phyloP scores from a whole-genome alignment of 2,888 invertebrate genomes.

The Linnaemya vulpina region DNA sequence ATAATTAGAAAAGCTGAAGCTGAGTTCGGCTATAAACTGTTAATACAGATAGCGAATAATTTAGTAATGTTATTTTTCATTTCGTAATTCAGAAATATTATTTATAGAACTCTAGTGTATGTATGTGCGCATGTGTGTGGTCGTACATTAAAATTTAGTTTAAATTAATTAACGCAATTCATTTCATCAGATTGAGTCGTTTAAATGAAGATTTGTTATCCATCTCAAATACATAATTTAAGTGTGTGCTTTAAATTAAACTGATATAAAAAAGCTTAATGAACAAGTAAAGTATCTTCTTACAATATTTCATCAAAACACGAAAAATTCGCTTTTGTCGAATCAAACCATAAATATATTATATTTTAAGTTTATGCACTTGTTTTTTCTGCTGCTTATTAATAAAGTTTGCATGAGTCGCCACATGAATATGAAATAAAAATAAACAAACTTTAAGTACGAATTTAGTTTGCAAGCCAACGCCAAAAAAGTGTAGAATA shows the following conservation, averaged over 20 bases:
- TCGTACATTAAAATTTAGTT: no score
- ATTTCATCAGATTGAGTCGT: not conserved
- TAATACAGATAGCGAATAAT: no score
- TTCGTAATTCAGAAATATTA: no score
- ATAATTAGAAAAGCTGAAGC: no score
- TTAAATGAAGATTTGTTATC: not conserved
- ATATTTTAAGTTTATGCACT: slow-evolving; percentile 26
- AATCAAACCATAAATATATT: not conserved
- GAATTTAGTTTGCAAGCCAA: not conserved
- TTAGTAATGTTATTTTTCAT: no score
- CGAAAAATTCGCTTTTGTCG: not conserved
- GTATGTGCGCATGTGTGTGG: no score
- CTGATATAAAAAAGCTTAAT: not conserved
- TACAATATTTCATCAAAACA: not conserved
- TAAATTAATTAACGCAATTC: no score
- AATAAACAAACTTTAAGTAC: slow-evolving; percentile 38
- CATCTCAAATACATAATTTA: not conserved
- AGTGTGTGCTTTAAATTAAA: not conserved
- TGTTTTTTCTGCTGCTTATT: slow-evolving; percentile 5
- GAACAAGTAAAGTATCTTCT: not conserved
- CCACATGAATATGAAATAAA: slow-evolving; percentile 48
- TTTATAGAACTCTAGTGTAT: no score
- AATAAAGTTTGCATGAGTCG: slow-evolving; percentile 49
- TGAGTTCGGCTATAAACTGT: no score
- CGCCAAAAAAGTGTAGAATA: not conserved